Evolutionary conservation across 2,113 vertebrate genomes (phyloP).

Genomic region (Monarcha castaneiventris): DNA sequence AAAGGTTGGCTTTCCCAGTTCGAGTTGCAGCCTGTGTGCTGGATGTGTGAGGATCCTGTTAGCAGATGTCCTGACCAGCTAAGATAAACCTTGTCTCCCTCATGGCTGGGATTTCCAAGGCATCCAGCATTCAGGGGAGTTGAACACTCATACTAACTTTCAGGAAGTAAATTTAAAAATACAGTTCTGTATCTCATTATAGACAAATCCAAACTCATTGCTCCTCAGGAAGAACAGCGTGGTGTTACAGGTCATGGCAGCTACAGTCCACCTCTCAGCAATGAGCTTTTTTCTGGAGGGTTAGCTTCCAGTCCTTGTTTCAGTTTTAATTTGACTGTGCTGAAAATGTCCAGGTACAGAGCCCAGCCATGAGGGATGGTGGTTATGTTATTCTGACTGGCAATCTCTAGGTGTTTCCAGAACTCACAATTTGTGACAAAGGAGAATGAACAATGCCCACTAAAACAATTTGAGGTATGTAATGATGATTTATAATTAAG

Average conservation of each 20-base stretch:
- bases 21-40: neutral
- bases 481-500: neutral
- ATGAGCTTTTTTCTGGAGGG: neutral
- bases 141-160: neutral
- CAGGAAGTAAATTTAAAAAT: neutral
- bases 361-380: neutral
- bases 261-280: neutral
- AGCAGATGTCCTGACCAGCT: neutral
- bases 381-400: neutral
- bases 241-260: accelerated
- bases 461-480: neutral
- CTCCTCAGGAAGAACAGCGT: neutral
- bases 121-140: neutral
- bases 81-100: neutral
- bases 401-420: neutral
- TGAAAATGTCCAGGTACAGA: neutral
- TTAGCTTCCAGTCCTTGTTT: neutral
- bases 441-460: neutral
- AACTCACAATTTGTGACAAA: neutral
- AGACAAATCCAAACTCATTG: neutral
- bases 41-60: neutral
- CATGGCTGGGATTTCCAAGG: neutral
- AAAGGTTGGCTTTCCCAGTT: neutral
- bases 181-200: neutral
- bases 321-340: neutral